These are phyloP conservation scores for Tachina grossa DNA, from an alignment of 2,888 invertebrate genomes.

Conservation along the genomic window DNA sequence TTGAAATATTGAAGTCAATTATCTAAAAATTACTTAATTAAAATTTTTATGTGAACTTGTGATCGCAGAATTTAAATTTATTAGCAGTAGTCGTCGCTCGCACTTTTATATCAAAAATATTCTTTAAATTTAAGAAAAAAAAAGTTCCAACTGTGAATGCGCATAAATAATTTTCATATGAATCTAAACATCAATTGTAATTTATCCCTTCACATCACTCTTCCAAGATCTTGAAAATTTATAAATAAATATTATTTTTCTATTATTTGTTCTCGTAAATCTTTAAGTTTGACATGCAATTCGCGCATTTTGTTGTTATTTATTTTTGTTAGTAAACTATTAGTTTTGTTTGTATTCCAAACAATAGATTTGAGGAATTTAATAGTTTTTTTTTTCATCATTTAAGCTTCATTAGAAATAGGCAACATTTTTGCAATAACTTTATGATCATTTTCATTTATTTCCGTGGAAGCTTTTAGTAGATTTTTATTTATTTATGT, in stretches of 20 bases:
- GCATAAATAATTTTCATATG: background rate
- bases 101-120: background rate
- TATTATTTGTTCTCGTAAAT: conserved; percentile 21
- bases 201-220: background rate
- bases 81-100: conserved; percentile 1
- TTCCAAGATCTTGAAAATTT: background rate
- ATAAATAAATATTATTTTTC: conserved; percentile 8
- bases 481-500: background rate
- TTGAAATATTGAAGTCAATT: conserved; percentile 16
- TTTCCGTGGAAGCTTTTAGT: conserved; percentile 14
- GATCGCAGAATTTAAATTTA: background rate
- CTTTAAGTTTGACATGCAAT: conserved; percentile 23
- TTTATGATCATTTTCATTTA: background rate
- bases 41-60: conserved; percentile 3
- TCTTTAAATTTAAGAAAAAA: background rate
- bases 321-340: background rate
- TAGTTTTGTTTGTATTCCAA: background rate
- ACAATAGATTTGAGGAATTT: background rate
- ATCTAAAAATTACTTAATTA: conserved; percentile 43
- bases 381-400: background rate
- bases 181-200: background rate
- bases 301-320: background rate
- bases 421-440: background rate
- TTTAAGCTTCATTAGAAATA: conserved; percentile 7
- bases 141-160: background rate